These are phyloP conservation scores for Danio jaintianensis DNA, from an alignment of 2,797 vertebrate species.

Conservation along the genomic window DNA sequence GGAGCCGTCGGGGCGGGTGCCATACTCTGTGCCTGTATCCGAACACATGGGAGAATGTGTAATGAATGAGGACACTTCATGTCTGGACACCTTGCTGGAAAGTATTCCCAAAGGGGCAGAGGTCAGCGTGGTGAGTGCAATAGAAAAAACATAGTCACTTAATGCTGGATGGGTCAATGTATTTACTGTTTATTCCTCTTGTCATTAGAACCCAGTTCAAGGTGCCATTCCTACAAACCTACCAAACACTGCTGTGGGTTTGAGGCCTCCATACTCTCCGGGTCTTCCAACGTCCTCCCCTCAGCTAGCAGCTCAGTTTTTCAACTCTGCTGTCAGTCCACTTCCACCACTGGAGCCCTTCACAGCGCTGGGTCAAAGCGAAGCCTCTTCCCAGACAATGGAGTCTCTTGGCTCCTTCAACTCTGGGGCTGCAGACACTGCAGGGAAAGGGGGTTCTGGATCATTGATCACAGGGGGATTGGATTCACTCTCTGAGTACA, in stretches of 20 bases:
- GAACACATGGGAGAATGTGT: slow-evolving; percentile 92
- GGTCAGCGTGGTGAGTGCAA: slow-evolving; percentile 75
- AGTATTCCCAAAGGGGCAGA: slow-evolving; percentile 80
- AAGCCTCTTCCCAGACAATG: slow-evolving; percentile 81
- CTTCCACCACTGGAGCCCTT: slow-evolving; percentile 87
- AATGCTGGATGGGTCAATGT: background rate
- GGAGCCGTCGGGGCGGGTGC: slow-evolving; percentile 73
- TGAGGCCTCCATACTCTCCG: slow-evolving; percentile 84
- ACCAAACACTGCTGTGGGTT: slow-evolving; percentile 90
- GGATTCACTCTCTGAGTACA: slow-evolving; percentile 83
- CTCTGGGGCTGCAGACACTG: slow-evolving; percentile 66
- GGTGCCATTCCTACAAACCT: slow-evolving; percentile 90
- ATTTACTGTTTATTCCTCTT: background rate
- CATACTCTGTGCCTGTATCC: slow-evolving; percentile 84
- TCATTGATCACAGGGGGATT: slow-evolving; percentile 70
- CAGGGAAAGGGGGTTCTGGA: slow-evolving; percentile 60
- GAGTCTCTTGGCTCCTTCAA: slow-evolving; percentile 87
- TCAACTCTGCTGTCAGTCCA: slow-evolving; percentile 81
- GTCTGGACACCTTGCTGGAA: slow-evolving; percentile 89
- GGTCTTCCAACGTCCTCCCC: slow-evolving; percentile 85
- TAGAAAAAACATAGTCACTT: background rate
- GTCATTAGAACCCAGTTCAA: slow-evolving; percentile 80
- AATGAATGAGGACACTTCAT: slow-evolving; percentile 81
- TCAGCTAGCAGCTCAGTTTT: slow-evolving; percentile 86
- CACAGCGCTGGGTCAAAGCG: slow-evolving; percentile 74